Base-by-base conservation (phyloP, 2,113 vertebrate species). In the Apaloderma vittatum region DNA sequence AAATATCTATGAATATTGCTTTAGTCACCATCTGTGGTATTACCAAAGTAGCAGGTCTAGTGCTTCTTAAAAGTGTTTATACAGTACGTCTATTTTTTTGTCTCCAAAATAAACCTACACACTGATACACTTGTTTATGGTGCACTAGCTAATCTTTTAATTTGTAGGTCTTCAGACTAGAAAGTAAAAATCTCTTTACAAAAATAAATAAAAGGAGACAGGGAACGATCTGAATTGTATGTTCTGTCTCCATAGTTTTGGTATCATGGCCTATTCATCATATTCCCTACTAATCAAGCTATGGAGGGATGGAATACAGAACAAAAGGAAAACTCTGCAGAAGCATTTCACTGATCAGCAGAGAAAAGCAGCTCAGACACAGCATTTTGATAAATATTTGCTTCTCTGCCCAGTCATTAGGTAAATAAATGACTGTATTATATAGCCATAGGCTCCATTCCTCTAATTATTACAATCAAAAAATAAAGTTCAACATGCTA, bases 391-490 rank as follows among this genome's bases (percentile, higher is more conserved):
- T 40, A 78, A 81, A 74, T 46, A 66, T 37, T 91, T 75, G 24
- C 11, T 81, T 0, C 15, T 71, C 18, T 80, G 32, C 55, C 30
- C 54, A 79, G 45, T 26, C 29, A 22, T 65, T 51, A 43, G 23
- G 24, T 32, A 43, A 63, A 74, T 92, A 55, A 13, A 32, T 43
- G 73, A 23, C 73, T 61, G 16, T 13, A 32, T 78, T 93, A 61
- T 45, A 67, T 15, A 70, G 30, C 52, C 75, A 58, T 29, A 81
- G 61, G 82, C 94, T 91, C 48, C 22, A 34, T 24, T 79, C 20
- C 15, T 96, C 27, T 61, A n/a, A 70, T 83, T 89, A 45, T 43
- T 73, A 9, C 57, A 82, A 14, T 57, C 34, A 74, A 83, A 78
- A 34, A 73, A 26, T 48, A 58, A 48, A 29, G 6, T 61, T 34